phyloP scores from a whole-genome alignment of 2,113 vertebrate genomes.

The Vombatus ursinus region DNA sequence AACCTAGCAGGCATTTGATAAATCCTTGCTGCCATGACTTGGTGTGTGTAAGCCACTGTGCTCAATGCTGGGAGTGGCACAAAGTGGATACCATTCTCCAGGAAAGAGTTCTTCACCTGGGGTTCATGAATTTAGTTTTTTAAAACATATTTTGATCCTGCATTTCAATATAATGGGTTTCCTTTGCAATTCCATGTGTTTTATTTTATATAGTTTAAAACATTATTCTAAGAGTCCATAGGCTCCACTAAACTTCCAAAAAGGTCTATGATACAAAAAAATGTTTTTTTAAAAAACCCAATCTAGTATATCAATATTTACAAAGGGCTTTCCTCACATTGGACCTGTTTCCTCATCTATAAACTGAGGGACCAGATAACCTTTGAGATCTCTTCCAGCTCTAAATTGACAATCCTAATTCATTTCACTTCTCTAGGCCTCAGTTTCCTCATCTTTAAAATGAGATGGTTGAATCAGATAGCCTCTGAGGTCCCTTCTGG shows the following conservation, averaged over 20 bases:
- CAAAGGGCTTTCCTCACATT: not conserved
- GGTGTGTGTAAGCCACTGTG: not conserved
- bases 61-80: not conserved
- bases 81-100: not conserved
- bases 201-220: not conserved
- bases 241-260: not conserved
- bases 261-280: not conserved
- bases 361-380: not conserved
- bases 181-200: not conserved
- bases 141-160: not conserved
- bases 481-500: not conserved
- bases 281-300: not conserved
- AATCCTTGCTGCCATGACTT: not conserved
- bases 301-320: not conserved
- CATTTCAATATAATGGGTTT: not conserved
- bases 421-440: not conserved
- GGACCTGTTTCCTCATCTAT: not conserved
- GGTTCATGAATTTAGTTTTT: not conserved
- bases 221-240: not conserved
- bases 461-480: not conserved
- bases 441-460: not conserved
- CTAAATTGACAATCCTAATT: not conserved
- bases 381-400: not conserved
- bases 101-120: not conserved
- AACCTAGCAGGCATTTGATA: not conserved